Conservation (phyloP, 2,888 invertebrate species). For the Drosophila emarginata region DNA sequence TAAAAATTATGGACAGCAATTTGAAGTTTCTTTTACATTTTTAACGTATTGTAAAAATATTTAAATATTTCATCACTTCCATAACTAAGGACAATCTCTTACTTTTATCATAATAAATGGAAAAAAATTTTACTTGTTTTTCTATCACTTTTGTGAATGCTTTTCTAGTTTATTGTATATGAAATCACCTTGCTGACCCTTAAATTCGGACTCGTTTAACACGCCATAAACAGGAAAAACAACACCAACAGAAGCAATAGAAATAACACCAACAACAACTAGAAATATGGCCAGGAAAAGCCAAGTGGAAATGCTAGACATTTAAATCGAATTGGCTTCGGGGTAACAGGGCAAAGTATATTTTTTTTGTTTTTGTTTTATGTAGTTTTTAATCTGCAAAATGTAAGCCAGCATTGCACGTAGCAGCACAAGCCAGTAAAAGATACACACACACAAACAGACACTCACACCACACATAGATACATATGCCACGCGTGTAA, state of each 20-base stretch:
- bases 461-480: slow-evolving; percentile 14
- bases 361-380: slow-evolving; percentile 1
- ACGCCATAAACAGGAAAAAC: slow-evolving; percentile 62
- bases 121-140: slow-evolving; percentile 18
- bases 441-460: slow-evolving; percentile 48
- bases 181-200: slow-evolving; percentile 61
- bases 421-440: slow-evolving; percentile 55
- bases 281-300: slow-evolving; percentile 74
- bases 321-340: slow-evolving; percentile 78
- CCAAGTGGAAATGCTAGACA: slow-evolving; percentile 72
- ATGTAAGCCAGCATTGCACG: slow-evolving; percentile 69
- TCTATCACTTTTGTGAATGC: slow-evolving; percentile 10
- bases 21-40: too few relatives aligned
- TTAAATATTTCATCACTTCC: too few relatives aligned
- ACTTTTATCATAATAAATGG: background rate
- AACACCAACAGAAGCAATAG: slow-evolving; percentile 24
- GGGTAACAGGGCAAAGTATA: slow-evolving; percentile 43
- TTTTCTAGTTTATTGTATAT: slow-evolving; percentile 46
- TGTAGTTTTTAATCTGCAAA: slow-evolving; percentile 69
- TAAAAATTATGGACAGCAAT: too few relatives aligned
- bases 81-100: background rate
- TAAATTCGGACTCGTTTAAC: slow-evolving; percentile 68
- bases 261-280: slow-evolving; percentile 28
- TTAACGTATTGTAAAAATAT: too few relatives aligned
- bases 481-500: slow-evolving; percentile 68